phyloP scores from a whole-genome alignment of 2,797 vertebrate species.

The Crenichthys baileyi region DNA sequence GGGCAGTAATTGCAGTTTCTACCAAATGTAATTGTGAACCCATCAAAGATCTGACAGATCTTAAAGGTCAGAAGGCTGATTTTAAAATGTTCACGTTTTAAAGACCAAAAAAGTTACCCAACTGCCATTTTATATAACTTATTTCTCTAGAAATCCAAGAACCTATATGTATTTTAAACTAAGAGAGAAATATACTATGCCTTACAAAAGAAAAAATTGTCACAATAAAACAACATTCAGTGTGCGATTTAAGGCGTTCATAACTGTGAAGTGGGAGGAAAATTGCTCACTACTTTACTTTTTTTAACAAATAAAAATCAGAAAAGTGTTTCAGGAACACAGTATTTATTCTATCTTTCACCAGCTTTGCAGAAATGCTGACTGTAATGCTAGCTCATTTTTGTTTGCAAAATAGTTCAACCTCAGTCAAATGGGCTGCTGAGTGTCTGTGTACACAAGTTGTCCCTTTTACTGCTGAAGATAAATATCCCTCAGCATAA shows the following conservation, averaged over 20 bases:
- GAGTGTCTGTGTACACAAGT: neutral
- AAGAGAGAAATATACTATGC: neutral
- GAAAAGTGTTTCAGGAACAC: neutral
- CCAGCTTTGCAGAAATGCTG: neutral
- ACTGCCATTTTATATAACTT: neutral
- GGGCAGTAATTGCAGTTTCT: neutral
- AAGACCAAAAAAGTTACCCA: neutral
- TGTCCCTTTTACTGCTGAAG: neutral
- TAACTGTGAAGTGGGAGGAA: no score
- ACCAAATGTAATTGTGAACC: neutral
- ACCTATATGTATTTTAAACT: neutral
- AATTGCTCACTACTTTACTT: no score
- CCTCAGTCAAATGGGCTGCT: neutral
- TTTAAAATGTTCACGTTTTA: neutral
- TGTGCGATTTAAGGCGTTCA: neutral
- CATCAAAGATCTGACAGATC: neutral
- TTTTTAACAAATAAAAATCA: neutral
- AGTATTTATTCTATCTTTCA: neutral
- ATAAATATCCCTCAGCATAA: neutral
- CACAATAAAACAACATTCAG: neutral
- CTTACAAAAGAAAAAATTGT: neutral
- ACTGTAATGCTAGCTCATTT: neutral
- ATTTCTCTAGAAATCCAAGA: neutral
- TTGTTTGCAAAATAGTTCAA: neutral
- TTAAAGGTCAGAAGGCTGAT: neutral